Evolutionary conservation across 2,888 invertebrate species (phyloP), one percentile per base, ranked within the genome.

Genomic region (Dascillus cervinus): DNA sequence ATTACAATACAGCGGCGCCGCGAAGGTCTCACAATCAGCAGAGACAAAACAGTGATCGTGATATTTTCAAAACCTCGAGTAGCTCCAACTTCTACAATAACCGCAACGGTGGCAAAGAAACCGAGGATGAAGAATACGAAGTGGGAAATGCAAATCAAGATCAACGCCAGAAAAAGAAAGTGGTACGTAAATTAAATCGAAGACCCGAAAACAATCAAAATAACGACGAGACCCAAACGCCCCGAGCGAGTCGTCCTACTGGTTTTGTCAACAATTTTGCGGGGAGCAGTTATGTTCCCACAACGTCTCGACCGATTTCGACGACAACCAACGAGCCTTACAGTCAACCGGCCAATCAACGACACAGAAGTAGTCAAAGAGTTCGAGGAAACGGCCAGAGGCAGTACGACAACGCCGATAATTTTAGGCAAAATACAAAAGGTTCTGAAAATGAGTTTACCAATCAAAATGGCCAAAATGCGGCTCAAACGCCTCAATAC

Each of bases 31-130:
- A 25, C 22, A 22, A 63, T 38, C 62, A 59, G 47, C 43, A 56
- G 38, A 55, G 58, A 25, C 54, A 56, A 28, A 50, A 56, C 35
- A 48, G 49, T 34, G 62, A 65, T 13, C 48, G 75, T 34, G 81
- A 82, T 49, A 70, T 74, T 34, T 76, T 82, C 35, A 76, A 77
- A 46, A 75, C 77, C 22, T 80, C 82, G 12, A 81, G 81, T 56
- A 82, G 81, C 35, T 81, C 82, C 1, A 81, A 83, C 61, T 83
- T 82, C 67, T 83, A 79, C 63, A 79, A 79, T 47, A 75, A 74
- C 52, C 66, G 70, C 26, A 73, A 76, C 53, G 69, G 70, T 21
- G 75, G 75, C 4, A 72, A 74, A 45, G 75, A 77, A 53, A 66
- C 64, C 29, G 68, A 71, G 38, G 70, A 71, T 31, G 68, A 72